Conservation (phyloP, 2,797 vertebrate species). For the Zalophus californianus region DNA sequence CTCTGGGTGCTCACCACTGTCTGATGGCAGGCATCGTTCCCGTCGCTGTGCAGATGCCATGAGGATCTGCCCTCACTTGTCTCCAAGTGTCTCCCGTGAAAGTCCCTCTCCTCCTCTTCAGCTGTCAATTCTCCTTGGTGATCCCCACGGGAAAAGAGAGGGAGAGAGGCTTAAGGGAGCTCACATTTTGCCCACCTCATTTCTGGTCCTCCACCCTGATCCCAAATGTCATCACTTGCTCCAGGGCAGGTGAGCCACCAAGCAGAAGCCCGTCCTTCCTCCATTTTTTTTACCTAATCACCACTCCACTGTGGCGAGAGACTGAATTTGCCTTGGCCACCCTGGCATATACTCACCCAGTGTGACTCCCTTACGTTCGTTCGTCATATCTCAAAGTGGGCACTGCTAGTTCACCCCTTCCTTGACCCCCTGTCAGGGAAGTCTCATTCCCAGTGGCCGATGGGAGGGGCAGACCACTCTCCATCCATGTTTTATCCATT, state of each 20-base stretch:
- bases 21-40: background rate
- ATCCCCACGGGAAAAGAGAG: background rate
- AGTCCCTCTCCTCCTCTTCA: background rate
- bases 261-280: background rate
- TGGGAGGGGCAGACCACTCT: background rate
- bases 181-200: too few relatives aligned
- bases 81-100: background rate
- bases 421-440: background rate
- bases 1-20: fast-evolving
- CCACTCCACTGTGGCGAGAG: background rate
- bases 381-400: background rate
- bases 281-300: background rate
- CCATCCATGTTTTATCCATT: fast-evolving
- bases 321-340: fast-evolving
- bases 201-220: background rate
- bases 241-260: background rate
- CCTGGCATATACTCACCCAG: background rate
- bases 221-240: background rate
- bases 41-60: background rate
- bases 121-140: background rate
- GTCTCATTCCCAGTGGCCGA: background rate
- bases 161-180: background rate
- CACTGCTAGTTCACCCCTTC: background rate
- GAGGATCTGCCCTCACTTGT: background rate
- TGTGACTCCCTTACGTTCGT: background rate